These are phyloP conservation scores for Oncorhynchus clarkii DNA, from an alignment of 2,113 vertebrate genomes.

Conservation along the genomic window DNA sequence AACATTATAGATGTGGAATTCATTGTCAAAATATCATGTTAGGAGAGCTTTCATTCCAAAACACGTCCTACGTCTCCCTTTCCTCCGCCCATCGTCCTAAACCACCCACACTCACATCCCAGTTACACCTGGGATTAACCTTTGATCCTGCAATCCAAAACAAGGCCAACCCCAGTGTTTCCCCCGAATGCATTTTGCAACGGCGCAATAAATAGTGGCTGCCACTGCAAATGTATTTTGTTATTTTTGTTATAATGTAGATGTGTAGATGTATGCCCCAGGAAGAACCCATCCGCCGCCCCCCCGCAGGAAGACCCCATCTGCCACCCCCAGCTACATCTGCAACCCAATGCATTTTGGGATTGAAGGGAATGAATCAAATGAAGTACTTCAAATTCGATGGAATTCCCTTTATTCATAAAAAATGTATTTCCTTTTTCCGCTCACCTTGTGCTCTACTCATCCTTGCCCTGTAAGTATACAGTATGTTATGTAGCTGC, in stretches of 20 bases:
- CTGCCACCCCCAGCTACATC: too few species aligned
- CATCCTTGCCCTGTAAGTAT: background rate
- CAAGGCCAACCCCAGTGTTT: background rate
- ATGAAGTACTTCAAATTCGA: background rate
- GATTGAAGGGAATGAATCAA: background rate
- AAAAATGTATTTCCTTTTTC: background rate
- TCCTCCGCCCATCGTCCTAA: slow-evolving; percentile 8
- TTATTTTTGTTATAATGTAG: too few species aligned
- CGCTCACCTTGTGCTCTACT: background rate
- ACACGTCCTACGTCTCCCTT: slow-evolving; percentile 6
- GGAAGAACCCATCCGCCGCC: too few species aligned
- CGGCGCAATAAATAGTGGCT: too few species aligned
- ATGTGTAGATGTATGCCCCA: too few species aligned
- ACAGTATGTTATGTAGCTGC: background rate
- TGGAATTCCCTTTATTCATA: background rate
- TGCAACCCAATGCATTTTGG: too few species aligned
- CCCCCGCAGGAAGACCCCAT: too few species aligned
- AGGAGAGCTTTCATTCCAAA: background rate
- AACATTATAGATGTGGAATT: slow-evolving; percentile 46
- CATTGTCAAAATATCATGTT: slow-evolving; percentile 12
- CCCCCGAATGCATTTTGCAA: too few species aligned
- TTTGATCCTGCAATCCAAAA: background rate
- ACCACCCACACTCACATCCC: background rate
- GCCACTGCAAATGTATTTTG: too few species aligned
- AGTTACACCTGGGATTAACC: background rate